Conservation (phyloP, 2,113 vertebrate genomes). For the Rostratula benghalensis region DNA sequence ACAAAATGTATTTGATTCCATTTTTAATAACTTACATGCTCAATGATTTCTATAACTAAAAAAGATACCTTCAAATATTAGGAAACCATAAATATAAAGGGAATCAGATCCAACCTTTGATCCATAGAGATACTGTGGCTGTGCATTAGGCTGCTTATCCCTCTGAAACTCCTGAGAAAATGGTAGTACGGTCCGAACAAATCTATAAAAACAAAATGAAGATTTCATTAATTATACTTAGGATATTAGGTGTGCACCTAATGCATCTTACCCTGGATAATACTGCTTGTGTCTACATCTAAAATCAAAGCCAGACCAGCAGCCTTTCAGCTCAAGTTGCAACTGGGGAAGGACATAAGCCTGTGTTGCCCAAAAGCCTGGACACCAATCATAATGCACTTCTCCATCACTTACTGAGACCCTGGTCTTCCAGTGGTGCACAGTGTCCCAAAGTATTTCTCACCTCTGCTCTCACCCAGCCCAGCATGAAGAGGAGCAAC, state of each 20-base stretch:
- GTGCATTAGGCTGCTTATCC: conserved; percentile 90
- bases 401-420: background rate
- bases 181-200: conserved; percentile 86
- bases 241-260: background rate
- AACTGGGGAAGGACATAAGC: background rate
- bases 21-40: background rate
- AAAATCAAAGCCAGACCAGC: background rate
- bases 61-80: background rate
- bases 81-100: background rate
- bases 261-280: background rate
- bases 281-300: background rate
- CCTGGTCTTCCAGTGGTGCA: background rate
- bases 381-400: background rate
- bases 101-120: conserved; percentile 80
- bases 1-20: background rate
- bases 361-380: background rate
- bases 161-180: conserved; percentile 92
- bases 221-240: background rate
- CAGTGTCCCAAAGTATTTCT: background rate
- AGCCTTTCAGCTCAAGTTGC: background rate
- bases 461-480: background rate
- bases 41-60: background rate
- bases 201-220: conserved; percentile 66
- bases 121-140: conserved; percentile 87
- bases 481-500: background rate